Evolutionary conservation across 1,140 invertebrate genomes (phyloP), one percentile per base, ranked within the genome.

Genomic region (Bacillus rossius): DNA sequence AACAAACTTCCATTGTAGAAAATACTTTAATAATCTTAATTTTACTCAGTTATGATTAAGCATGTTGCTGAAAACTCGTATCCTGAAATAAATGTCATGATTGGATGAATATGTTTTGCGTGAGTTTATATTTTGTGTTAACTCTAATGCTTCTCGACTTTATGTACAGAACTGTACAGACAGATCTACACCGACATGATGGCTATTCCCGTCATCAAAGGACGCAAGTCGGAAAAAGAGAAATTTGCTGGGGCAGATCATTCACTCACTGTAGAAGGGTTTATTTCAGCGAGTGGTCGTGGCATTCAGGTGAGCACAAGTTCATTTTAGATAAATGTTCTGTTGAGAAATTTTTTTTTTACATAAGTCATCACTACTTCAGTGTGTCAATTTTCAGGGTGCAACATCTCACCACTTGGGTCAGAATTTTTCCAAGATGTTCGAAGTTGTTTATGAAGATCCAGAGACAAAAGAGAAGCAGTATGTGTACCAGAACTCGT

Each of bases 341-440:
- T 34, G 29, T 42, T 16, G 19, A 53, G 16, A 53, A 50, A 56
- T 57, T 57, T 23, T 19, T 14, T 8, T n/a, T n/a, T n/a, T n/a
- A n/a, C n/a, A n/a, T n/a, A n/a, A n/a, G n/a, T n/a, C n/a, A n/a
- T n/a, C n/a, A n/a, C 7, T 57, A 22, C 54, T 53, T 50, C 47
- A 53, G 29, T 53, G 16, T 10, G 20, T 22, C 3, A 43, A 57
- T 40, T 61, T 65, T 19, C 64, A 88, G 84, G 94, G 94, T 25
- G 98, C 86, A 0, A 99, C 98, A 0, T 99, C 96, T 58, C 97
- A 99, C 80, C 93, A 98, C 74, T 77, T 99, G 20, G 98, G 97
- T 0, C 96, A 99, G 77, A 99, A 99, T 74, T 99, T 99, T 71
- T 96, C 95, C 0, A 97, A 96, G 76, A 99, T 99, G 96, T 99